Conservation (phyloP, 2,113 vertebrate genomes). For the Arizona elegans region DNA sequence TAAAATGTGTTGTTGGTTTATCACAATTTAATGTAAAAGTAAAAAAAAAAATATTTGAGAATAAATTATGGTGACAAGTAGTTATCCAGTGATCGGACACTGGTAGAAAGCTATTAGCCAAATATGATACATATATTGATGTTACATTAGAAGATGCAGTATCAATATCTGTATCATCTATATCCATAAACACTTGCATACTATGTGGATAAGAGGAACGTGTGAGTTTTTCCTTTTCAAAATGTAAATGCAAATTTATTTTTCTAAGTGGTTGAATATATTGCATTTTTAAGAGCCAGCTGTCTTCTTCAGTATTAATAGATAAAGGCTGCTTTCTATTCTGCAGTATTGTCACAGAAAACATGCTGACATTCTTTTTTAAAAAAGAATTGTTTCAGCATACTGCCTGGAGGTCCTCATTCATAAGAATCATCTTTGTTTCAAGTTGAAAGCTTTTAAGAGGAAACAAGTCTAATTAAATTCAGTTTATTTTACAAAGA, state of each 20-base stretch:
- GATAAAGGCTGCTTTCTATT: constrained; percentile 31
- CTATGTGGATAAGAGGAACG: background rate
- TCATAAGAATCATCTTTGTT: constrained; percentile 51
- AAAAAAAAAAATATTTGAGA: background rate
- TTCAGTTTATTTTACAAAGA: constrained; percentile 7
- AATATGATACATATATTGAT: background rate
- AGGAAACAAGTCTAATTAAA: constrained; percentile 52
- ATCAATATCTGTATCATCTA: background rate
- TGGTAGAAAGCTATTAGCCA: background rate
- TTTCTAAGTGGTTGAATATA: background rate
- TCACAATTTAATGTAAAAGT: background rate
- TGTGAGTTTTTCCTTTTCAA: background rate
- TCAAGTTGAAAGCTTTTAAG: constrained; percentile 56
- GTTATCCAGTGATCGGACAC: background rate
- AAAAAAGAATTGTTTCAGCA: constrained; percentile 26
- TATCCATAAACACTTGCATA: background rate
- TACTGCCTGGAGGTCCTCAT: constrained; percentile 52
- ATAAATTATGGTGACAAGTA: background rate
- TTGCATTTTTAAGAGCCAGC: background rate
- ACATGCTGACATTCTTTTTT: constrained; percentile 18
- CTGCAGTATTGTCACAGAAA: constrained; percentile 40
- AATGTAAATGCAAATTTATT: background rate
- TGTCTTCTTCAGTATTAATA: constrained; percentile 6
- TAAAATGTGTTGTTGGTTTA: background rate
- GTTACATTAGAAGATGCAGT: background rate